A percentile compares a stretch with the other conserved stretches of the same genome.
phyloP scores from a whole-genome alignment of 2,797 vertebrate species.

The Atherinosoma microstoma region DNA sequence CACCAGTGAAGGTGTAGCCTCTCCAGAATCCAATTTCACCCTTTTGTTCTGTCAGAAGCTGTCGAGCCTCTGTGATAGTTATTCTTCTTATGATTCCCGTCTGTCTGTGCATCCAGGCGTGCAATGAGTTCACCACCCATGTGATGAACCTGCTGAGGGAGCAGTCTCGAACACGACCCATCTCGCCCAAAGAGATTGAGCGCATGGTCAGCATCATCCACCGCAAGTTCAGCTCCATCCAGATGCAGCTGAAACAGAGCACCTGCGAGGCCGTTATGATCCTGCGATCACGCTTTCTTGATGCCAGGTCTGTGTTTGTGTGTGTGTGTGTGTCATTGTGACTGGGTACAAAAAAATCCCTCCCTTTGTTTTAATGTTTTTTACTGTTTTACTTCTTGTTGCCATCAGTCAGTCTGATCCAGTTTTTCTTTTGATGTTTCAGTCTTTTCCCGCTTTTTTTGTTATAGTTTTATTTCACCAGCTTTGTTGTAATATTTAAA shows the following conservation, averaged over 20 bases:
- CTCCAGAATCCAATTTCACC: conserved; percentile 73
- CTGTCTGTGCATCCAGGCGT: conserved; percentile 87
- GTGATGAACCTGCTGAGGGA: conserved; percentile 96
- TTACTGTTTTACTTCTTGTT: neutral
- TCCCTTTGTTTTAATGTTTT: neutral
- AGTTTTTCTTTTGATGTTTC: neutral
- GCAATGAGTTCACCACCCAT: conserved; percentile 95
- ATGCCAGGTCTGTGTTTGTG: conserved; percentile 86
- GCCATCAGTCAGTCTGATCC: neutral
- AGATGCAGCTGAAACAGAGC: conserved; percentile 96
- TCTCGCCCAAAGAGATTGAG: conserved; percentile 94
- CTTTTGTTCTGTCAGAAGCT: conserved; percentile 65
- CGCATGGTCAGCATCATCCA: conserved; percentile 96
- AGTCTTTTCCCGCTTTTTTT: neutral
- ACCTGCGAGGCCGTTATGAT: conserved; percentile 97
- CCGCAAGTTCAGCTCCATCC: conserved; percentile 95
- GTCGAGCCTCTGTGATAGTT: conserved; percentile 62
- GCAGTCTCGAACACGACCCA: conserved; percentile 92
- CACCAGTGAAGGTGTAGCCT: conserved; percentile 41
- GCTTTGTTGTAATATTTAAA: neutral
- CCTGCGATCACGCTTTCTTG: conserved; percentile 92
- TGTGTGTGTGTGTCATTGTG: conserved; percentile 31
- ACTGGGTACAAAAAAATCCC: neutral
- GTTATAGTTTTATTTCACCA: neutral
- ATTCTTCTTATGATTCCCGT: conserved; percentile 72